Percentiles rank a stretch among this genome's conserved stretches.
These are phyloP conservation scores for Tanypteryx hageni DNA, from an alignment of 2,888 invertebrate species.

Conservation along the genomic window DNA sequence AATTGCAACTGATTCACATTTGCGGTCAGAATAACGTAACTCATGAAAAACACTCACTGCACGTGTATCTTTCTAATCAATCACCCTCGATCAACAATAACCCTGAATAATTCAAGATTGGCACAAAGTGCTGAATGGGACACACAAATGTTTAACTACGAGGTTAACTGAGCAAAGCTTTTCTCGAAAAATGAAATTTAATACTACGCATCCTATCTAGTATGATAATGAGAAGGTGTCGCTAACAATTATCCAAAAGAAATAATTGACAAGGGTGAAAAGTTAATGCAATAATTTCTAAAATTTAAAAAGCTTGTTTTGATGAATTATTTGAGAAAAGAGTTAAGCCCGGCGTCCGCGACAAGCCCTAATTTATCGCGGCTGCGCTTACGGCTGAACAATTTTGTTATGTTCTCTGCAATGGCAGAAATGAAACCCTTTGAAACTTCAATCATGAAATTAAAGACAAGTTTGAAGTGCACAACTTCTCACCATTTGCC, in stretches of 20 bases:
- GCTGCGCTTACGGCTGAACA: slow-evolving; percentile 42
- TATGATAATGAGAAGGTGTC: neutral
- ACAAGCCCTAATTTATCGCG: slow-evolving; percentile 30
- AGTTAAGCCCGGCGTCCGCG: slow-evolving; percentile 41
- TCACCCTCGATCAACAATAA: too few species aligned
- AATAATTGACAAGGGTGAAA: neutral
- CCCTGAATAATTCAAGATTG: too few species aligned
- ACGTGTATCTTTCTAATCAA: too few species aligned
- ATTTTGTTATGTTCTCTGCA: neutral
- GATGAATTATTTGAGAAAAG: neutral
- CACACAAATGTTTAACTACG: too few species aligned
- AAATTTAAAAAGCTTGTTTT: neutral
- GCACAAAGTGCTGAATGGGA: too few species aligned
- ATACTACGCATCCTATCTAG: neutral
- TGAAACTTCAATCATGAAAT: too few species aligned
- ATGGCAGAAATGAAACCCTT: too few species aligned
- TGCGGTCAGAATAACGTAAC: too few species aligned
- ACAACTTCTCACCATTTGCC: neutral
- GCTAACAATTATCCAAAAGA: neutral
- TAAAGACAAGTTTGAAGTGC: too few species aligned
- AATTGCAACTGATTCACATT: too few species aligned
- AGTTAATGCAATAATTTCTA: neutral
- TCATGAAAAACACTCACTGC: too few species aligned
- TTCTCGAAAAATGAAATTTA: neutral
- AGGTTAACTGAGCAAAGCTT: too few species aligned